A percentile compares a stretch with the other conserved stretches of the same genome.
phyloP scores from a whole-genome alignment of 2,113 vertebrate genomes.

The Neodontobutis hainanensis region DNA sequence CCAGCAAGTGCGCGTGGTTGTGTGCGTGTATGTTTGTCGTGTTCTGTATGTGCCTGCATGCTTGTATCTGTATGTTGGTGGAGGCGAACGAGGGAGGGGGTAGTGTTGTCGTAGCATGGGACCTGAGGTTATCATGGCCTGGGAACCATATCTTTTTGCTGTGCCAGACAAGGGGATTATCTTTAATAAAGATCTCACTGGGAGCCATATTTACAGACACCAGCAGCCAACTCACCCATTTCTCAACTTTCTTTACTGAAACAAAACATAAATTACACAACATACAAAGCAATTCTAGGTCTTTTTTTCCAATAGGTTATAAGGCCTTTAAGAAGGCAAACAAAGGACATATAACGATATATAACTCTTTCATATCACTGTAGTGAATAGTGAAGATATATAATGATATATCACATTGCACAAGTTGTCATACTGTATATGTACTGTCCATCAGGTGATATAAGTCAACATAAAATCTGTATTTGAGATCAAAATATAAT shows the following conservation, averaged over 20 bases:
- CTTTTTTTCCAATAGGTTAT: slow-evolving; percentile 66
- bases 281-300: slow-evolving; percentile 70
- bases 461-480: slow-evolving; percentile 62
- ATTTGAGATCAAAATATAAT: slow-evolving; percentile 59
- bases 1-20: slow-evolving; percentile 63
- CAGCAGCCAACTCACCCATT: slow-evolving; percentile 69
- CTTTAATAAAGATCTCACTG: slow-evolving; percentile 60
- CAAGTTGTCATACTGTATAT: slow-evolving; percentile 70
- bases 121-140: slow-evolving; percentile 77
- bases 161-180: slow-evolving; percentile 58
- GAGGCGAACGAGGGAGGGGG: background rate
- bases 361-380: slow-evolving; percentile 66
- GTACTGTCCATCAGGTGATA: slow-evolving; percentile 62
- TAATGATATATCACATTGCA: slow-evolving; percentile 75
- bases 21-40: slow-evolving; percentile 38
- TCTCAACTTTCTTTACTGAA: slow-evolving; percentile 72
- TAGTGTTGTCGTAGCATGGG: slow-evolving; percentile 42
- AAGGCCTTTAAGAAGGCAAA: slow-evolving; percentile 74
- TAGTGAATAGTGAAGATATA: slow-evolving; percentile 73
- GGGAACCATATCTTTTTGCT: slow-evolving; percentile 68
- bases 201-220: slow-evolving; percentile 70
- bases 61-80: slow-evolving; percentile 40
- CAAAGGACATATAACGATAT: slow-evolving; percentile 73
- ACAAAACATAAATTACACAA: slow-evolving; percentile 71
- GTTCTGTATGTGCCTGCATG: slow-evolving; percentile 40